phyloP scores from a whole-genome alignment of 2,113 vertebrate genomes.

The Lathamus discolor region DNA sequence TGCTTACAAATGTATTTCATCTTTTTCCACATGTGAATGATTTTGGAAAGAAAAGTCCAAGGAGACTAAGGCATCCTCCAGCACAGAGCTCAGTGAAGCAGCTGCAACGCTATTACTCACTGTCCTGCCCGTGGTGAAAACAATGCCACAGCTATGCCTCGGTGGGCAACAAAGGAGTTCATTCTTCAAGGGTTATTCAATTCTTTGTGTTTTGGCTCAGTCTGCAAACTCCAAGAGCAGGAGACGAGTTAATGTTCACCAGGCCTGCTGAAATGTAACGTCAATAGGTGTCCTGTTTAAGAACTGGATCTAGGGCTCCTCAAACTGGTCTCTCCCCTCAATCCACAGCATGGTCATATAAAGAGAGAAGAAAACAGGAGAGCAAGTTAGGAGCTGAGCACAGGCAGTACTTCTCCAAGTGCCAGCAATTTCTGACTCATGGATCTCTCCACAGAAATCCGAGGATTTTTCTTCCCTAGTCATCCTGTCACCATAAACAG shows the following conservation, averaged over 20 bases:
- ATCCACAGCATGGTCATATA: neutral
- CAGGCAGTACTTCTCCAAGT: neutral
- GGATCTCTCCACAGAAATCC: neutral
- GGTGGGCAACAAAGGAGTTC: conserved; percentile 44
- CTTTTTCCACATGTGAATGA: conserved; percentile 1
- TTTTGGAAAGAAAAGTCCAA: conserved; percentile 30
- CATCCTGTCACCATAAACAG: neutral
- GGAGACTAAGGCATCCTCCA: conserved; percentile 19
- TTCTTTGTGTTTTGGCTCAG: conserved; percentile 3
- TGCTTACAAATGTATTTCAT: conserved; percentile 51
- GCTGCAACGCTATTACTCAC: conserved; percentile 28
- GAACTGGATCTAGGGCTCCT: neutral
- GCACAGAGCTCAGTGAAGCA: conserved; percentile 39
- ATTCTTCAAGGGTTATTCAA: conserved; percentile 40
- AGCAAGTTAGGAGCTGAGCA: neutral
- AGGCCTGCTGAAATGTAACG: neutral
- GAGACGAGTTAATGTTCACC: neutral
- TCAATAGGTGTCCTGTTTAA: neutral
- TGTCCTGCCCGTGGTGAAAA: conserved; percentile 25
- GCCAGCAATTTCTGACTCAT: neutral
- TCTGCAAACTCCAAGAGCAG: conserved; percentile 7
- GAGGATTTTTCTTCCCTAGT: neutral
- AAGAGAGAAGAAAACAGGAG: neutral
- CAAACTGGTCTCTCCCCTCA: neutral
- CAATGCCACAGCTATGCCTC: conserved; percentile 60